phyloP scores from a whole-genome alignment of 2,797 vertebrate genomes.

The Uromys caudimaculatus region DNA sequence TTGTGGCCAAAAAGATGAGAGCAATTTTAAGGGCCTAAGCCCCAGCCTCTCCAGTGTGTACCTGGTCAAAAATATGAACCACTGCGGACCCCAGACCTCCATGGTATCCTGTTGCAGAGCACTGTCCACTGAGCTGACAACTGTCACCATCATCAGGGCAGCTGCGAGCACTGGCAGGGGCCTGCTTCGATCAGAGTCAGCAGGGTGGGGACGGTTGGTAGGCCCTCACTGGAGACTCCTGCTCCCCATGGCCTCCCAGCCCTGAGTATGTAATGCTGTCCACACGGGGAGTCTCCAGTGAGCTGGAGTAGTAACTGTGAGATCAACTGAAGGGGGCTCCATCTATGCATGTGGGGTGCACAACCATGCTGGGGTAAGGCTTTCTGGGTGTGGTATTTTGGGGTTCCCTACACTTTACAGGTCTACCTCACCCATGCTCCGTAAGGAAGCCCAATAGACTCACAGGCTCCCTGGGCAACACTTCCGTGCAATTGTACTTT shows the following conservation, averaged over 20 bases:
- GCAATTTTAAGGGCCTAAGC: background rate
- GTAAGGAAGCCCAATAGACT: background rate
- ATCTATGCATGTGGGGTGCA: background rate
- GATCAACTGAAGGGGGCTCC: background rate
- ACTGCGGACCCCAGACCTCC: background rate
- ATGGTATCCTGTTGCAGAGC: background rate
- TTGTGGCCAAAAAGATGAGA: constrained; percentile 19
- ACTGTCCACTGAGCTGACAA: background rate
- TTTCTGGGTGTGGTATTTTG: background rate
- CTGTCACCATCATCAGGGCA: background rate
- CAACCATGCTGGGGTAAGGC: background rate
- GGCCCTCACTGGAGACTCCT: background rate
- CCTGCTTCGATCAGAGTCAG: background rate
- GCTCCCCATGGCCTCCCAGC: background rate
- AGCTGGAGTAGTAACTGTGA: background rate
- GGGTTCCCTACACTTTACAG: background rate
- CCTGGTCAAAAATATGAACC: background rate
- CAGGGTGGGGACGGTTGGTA: background rate
- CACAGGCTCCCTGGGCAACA: background rate
- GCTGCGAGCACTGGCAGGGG: background rate
- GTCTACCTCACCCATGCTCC: background rate
- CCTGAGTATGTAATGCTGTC: background rate
- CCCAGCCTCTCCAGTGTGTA: background rate
- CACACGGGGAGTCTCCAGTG: background rate
- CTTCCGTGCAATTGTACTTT: background rate